Percentiles rank a stretch among this genome's conserved stretches.
These are phyloP conservation scores for Anarrhichthys ocellatus DNA, from an alignment of 2,113 vertebrate genomes.

Conservation along the genomic window DNA sequence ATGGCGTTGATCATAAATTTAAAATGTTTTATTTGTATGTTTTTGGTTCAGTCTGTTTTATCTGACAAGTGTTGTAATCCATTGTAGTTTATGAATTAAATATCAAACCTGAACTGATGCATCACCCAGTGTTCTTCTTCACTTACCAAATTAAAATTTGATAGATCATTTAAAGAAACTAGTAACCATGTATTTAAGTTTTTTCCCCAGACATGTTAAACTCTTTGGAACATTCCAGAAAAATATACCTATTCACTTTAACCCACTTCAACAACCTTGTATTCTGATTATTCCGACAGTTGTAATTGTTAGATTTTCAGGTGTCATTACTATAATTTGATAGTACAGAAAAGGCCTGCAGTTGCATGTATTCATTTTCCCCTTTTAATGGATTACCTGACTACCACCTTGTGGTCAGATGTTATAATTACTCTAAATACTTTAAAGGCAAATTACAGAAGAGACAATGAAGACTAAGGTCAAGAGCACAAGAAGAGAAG, in stretches of 20 bases:
- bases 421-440: background rate
- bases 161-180: background rate
- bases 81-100: constrained; percentile 47
- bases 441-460: background rate
- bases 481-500: background rate
- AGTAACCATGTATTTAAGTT: background rate
- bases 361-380: background rate
- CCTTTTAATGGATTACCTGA: constrained; percentile 4
- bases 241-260: background rate
- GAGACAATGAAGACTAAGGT: background rate
- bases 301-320: background rate
- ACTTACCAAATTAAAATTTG: constrained; percentile 12
- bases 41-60: constrained; percentile 19
- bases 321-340: background rate
- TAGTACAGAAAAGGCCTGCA: background rate
- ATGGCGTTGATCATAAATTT: constrained; percentile 15
- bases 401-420: constrained; percentile 54
- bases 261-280: background rate
- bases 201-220: background rate
- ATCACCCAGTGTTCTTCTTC: constrained; percentile 4
- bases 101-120: constrained; percentile 25
- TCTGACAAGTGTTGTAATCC: constrained; percentile 31
- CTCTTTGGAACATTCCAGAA: background rate
- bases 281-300: background rate
- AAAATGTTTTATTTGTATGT: constrained; percentile 12